Evolutionary conservation across 2,888 invertebrate genomes (phyloP), one percentile per base, ranked within the genome.

Genomic region (Ichneumoninae sp.): DNA sequence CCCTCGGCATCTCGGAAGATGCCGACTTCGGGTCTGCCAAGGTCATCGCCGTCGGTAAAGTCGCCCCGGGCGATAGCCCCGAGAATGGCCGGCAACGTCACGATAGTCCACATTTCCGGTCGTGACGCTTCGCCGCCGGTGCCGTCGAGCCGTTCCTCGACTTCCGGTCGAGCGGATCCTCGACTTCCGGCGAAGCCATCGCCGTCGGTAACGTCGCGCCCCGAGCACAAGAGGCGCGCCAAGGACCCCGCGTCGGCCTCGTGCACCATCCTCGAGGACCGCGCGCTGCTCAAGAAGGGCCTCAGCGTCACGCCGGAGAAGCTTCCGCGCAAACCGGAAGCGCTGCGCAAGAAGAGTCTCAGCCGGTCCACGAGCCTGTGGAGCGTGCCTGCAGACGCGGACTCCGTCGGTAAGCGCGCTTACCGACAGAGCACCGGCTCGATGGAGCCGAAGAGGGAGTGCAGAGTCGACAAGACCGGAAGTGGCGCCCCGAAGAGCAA

Each of bases 261-360:
- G 1, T 93, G 93, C 86, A 91, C 92, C 70, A 93, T 93, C 54
- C 88, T 93, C 16, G 93, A 93, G 78, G 93, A 93, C 80, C 86
- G 93, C 71, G 90, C 91, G 0, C 81, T 93, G 57, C 71, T 93
- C 77, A 93, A 93, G 80, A 93, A 93, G 71, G 93, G 93, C 0
- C 81, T 93, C 26, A 86, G 74, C 44, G 79, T 82, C 30, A 85
- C 89, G 0, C 91, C 91, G 3, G 88, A 89, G 5, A 92, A 90
- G 76, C 22, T 89, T 7, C 92, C 92, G 26, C 90, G 86, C 72
- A 93, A 92, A 80, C 89, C 92, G 10, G 93, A 92, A 22, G 87
- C 87, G 0, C 54, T 90, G 68, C 85, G 88, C 6, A 90, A 88
- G 52, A 92, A 90, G 77, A 86, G 82, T 40, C 88, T 93, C 60